phyloP scores from a whole-genome alignment of 2,797 vertebrate genomes.

The Periophthalmus magnuspinnatus region DNA sequence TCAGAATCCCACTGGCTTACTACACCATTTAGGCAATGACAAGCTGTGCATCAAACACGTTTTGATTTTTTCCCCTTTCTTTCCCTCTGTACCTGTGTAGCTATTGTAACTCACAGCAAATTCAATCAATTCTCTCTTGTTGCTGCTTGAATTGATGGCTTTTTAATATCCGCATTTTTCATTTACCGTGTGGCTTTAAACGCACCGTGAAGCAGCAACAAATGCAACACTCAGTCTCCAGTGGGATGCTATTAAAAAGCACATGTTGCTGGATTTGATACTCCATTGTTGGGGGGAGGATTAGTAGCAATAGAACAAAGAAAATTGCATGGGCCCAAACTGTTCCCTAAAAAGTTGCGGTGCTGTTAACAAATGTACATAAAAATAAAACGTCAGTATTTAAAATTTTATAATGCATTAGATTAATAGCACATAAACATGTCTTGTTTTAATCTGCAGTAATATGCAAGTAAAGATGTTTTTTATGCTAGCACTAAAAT shows the following conservation, averaged over 20 bases:
- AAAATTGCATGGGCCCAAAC: neutral
- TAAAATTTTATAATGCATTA: neutral
- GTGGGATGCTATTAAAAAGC: conserved; percentile 57
- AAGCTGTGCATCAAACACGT: conserved; percentile 45
- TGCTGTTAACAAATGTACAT: too few species aligned
- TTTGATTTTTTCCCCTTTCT: conserved; percentile 47
- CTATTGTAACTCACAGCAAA: conserved; percentile 55
- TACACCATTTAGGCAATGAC: conserved; percentile 31
- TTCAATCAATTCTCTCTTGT: conserved; percentile 54
- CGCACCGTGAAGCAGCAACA: conserved; percentile 39
- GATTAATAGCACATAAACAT: neutral
- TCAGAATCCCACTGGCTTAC: conserved; percentile 47
- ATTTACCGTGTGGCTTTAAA: conserved; percentile 57
- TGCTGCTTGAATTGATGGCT: conserved; percentile 50
- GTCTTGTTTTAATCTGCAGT: too few species aligned
- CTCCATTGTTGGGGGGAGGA: neutral
- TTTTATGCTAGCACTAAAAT: too few species aligned
- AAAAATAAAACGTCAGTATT: too few species aligned
- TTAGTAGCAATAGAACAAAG: neutral
- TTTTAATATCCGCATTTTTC: conserved; percentile 55
- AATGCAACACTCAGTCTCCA: conserved; percentile 24
- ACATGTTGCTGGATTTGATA: conserved; percentile 46
- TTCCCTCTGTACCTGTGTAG: conserved; percentile 34
- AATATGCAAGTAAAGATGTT: too few species aligned
- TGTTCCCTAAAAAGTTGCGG: too few species aligned